These are phyloP conservation scores for Scolopax mira DNA, from an alignment of 2,113 vertebrate genomes.

Conservation along the genomic window DNA sequence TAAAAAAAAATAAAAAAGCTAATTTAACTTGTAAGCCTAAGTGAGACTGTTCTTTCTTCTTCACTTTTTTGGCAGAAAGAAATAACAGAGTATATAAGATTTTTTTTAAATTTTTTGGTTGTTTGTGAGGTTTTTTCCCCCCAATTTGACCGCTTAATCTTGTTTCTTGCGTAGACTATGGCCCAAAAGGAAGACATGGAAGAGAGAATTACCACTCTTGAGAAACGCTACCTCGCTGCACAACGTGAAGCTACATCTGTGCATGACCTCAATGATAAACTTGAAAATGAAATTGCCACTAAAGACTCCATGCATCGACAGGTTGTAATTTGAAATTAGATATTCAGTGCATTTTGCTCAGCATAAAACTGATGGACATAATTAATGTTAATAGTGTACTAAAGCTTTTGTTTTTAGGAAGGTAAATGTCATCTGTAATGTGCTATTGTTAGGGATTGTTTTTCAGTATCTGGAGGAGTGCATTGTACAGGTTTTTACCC, in stretches of 20 bases:
- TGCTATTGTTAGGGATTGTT: neutral
- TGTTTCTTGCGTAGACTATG: constrained; percentile 77
- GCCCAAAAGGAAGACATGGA: constrained; percentile 99
- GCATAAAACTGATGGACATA: neutral
- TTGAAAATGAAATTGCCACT: constrained; percentile 97
- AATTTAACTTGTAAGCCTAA: neutral
- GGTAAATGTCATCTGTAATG: neutral
- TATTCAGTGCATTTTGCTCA: neutral
- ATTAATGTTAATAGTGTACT: neutral
- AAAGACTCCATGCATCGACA: constrained; percentile 93
- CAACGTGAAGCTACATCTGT: constrained; percentile 97
- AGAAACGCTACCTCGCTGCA: constrained; percentile 97
- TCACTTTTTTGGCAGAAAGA: neutral
- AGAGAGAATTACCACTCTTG: constrained; percentile 96
- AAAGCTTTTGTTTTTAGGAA: neutral
- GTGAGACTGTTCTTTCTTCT: neutral
- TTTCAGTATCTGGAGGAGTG: neutral
- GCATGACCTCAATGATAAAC: constrained; percentile 96
- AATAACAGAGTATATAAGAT: neutral
- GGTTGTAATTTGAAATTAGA: constrained; percentile 68
- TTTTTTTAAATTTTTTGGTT: neutral
- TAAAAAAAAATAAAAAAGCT: neutral
- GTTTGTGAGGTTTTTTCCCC: neutral
- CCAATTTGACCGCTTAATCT: neutral
- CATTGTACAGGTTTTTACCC: neutral